These are phyloP conservation scores for Lacerta agilis DNA, from an alignment of 2,797 vertebrate species.

Conservation along the genomic window DNA sequence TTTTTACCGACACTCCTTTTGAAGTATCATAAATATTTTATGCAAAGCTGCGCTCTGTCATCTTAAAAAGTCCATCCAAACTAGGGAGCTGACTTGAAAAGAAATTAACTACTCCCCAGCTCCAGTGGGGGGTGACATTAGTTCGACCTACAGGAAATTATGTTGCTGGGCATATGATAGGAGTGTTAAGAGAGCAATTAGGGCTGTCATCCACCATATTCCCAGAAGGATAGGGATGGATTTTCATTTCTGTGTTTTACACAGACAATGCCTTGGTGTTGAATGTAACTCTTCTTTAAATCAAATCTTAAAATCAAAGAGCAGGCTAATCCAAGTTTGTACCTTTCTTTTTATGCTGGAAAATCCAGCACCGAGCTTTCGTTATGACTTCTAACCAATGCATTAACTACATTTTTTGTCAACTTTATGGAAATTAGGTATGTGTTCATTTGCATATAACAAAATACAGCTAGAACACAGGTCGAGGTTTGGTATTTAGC, in stretches of 20 bases:
- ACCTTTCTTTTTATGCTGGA: background rate
- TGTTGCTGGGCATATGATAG: constrained; percentile 21
- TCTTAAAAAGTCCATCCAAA: background rate
- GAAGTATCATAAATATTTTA: background rate
- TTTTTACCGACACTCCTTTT: background rate
- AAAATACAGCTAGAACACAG: background rate
- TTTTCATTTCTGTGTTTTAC: background rate
- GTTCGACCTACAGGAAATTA: constrained; percentile 45
- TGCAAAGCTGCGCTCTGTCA: background rate
- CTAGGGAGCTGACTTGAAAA: background rate
- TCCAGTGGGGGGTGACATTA: background rate
- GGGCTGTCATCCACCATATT: constrained; percentile 42
- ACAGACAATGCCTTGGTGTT: accelerated
- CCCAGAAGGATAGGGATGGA: constrained; percentile 22
- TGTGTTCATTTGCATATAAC: background rate
- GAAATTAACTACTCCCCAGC: constrained; percentile 40
- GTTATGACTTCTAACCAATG: background rate
- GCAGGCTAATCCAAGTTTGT: background rate
- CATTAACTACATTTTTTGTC: background rate
- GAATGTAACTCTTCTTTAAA: constrained; percentile 5
- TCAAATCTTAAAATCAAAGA: background rate
- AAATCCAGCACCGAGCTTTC: background rate
- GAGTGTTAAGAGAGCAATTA: constrained; percentile 43
- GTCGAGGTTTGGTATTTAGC: background rate
- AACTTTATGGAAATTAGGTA: background rate